These are phyloP conservation scores for Eretmocerus hayati DNA, from an alignment of 2,888 invertebrate genomes.

Conservation along the genomic window DNA sequence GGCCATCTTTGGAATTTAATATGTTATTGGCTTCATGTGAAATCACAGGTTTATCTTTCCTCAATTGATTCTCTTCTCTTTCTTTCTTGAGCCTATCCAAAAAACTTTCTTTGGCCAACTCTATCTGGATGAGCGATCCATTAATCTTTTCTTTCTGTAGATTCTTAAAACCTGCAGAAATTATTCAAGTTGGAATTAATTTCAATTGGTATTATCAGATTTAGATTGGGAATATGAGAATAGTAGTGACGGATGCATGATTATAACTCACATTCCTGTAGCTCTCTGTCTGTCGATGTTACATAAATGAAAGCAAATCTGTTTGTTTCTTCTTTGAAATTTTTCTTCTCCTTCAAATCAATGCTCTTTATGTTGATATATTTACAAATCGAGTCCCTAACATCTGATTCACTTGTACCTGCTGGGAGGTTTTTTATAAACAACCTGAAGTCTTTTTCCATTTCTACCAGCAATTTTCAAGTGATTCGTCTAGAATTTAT, in stretches of 20 bases:
- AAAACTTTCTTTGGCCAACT: constrained; percentile 29
- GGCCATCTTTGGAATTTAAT: neutral
- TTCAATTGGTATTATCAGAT: neutral
- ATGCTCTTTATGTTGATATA: constrained; percentile 25
- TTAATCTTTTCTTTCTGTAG: constrained; percentile 20
- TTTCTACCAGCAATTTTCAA: too few species aligned
- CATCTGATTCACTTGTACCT: constrained; percentile 13
- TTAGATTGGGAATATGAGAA: neutral
- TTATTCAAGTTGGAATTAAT: neutral
- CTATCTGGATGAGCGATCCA: constrained; percentile 22
- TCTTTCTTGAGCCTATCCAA: constrained; percentile 27
- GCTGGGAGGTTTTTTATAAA: constrained; percentile 26
- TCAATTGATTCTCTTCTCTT: constrained; percentile 19
- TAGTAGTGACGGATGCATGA: too few species aligned
- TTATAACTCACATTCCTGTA: constrained; percentile 26
- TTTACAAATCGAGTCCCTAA: constrained; percentile 22
- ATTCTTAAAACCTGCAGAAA: constrained; percentile 23
- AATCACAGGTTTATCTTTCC: neutral
- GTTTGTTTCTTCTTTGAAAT: constrained; percentile 18
- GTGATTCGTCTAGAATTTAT: too few species aligned
- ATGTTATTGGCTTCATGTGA: neutral
- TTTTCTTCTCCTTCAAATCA: constrained; percentile 27
- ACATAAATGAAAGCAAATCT: constrained; percentile 29
- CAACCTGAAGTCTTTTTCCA: constrained; percentile 28
- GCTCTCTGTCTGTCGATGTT: constrained; percentile 21